These are phyloP conservation scores for Monarcha castaneiventris DNA, from an alignment of 2,113 vertebrate species.

Conservation along the genomic window DNA sequence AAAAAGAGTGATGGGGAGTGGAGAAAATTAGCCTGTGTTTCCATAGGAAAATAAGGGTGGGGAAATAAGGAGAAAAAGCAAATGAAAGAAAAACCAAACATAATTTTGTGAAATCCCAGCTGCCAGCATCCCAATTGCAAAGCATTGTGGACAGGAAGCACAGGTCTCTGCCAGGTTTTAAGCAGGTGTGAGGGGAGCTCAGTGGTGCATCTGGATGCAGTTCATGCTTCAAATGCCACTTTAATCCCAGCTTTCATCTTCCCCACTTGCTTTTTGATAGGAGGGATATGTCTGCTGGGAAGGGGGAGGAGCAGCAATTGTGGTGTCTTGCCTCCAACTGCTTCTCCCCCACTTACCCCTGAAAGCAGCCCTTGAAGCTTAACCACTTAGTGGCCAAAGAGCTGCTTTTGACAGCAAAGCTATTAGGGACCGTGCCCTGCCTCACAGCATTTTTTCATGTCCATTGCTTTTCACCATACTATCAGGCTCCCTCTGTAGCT, in stretches of 20 bases:
- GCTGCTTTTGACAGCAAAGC: not conserved
- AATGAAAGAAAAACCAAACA: not conserved
- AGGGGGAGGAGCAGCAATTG: not conserved
- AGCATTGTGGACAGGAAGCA: not conserved
- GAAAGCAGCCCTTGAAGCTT: not conserved
- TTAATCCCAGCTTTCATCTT: slow-evolving; percentile 58
- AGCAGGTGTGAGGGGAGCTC: slow-evolving; percentile 36
- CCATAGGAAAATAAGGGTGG: not conserved
- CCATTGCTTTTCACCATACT: not conserved
- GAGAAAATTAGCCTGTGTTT: not conserved
- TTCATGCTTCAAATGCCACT: slow-evolving; percentile 38
- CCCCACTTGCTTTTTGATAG: not conserved
- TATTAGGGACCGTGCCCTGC: not conserved
- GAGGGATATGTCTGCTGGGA: not conserved
- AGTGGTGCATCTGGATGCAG: not conserved
- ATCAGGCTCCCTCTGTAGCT: not conserved
- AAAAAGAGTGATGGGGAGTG: rapidly evolving
- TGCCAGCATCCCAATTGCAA: not conserved
- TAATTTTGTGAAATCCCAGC: not conserved
- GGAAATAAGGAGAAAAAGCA: not conserved
- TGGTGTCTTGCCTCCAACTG: not conserved
- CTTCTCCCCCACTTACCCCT: not conserved
- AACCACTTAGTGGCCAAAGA: not conserved
- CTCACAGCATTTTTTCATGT: not conserved
- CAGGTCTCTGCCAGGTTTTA: not conserved